Evolutionary conservation across 2,113 vertebrate species (phyloP), one percentile per base, ranked within the genome.

Genomic region (Gallinago paraguaiae): DNA sequence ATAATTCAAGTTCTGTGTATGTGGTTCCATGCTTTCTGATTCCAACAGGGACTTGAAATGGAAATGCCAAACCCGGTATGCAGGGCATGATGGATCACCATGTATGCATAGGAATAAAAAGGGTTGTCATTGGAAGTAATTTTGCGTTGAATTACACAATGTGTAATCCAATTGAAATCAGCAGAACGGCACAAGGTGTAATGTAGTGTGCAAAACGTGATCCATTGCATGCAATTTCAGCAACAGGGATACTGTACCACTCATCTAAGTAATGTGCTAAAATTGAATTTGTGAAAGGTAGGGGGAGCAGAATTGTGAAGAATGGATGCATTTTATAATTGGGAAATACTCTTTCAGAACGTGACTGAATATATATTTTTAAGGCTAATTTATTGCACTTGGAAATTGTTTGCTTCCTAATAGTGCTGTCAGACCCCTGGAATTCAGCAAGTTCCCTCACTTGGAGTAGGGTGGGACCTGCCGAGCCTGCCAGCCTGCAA

Each of bases 131-230:
- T 93, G 93, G 88, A 92, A 97, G 93, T 96, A 97, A 97, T 97
- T 97, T 96, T 97, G 95, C 86, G 50, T 93, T 95, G 96, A 96
- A 96, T 96, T 96, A 96, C 96, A 95, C 95, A 95, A 94, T 95
- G 96, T 95, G 96, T 96, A 96, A 97, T 97, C 93, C 95, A 94
- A 91, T 94, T 96, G 96, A 96, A 96, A 97, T 94, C 95, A 95
- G 90, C 96, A 96, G 95, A 96, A 97, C 46, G 18, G 92, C 90
- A 94, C 88, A 93, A 93, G 86, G 95, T 96, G 95, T 96, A 96
- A 97, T 96, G 95, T 97, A 96, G 95, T 96, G 95, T 97, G 96
- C 86, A 96, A 96, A 96, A 96, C 77, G 77, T 94, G 95, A 95
- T 94, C 93, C 95, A 90, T 82, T 39, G 88, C 82, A 86, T 90